Evolutionary conservation across 1,140 invertebrate species (phyloP).

Genomic region (Leptinotarsa undecemlineata): DNA sequence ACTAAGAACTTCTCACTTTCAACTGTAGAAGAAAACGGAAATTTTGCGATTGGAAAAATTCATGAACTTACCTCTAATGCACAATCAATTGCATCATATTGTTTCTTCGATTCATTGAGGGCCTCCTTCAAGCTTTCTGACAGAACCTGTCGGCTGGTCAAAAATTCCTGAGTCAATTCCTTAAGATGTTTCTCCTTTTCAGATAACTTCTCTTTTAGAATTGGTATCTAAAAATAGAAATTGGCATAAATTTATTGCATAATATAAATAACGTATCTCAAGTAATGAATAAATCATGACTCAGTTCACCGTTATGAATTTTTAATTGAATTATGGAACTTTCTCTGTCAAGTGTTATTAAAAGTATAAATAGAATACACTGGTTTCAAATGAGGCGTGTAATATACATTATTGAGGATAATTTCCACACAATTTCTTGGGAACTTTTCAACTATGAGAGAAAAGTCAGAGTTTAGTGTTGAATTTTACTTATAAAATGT

Average conservation of each 20-base stretch:
- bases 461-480: too few species aligned
- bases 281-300: conserved; percentile 1
- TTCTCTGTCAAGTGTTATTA: background rate
- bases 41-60: background rate
- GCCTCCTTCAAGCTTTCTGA: conserved; percentile 56
- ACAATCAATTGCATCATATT: conserved; percentile 57
- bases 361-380: background rate
- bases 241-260: background rate
- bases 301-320: background rate
- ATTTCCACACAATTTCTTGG: too few species aligned
- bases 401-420: too few species aligned
- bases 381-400: too few species aligned
- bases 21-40: too few species aligned
- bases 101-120: conserved; percentile 54
- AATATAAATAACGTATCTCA: background rate
- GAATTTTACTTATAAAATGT: too few species aligned
- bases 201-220: conserved; percentile 49
- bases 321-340: background rate
- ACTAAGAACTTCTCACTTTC: too few species aligned
- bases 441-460: too few species aligned
- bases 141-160: conserved; percentile 51
- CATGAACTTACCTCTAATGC: conserved; percentile 54
- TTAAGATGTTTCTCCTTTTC: conserved; percentile 54
- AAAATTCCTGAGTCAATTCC: conserved; percentile 53
- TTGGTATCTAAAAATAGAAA: conserved; percentile 42